Conservation (phyloP, 2,113 vertebrate genomes). For the Thalassoma bifasciatum region DNA sequence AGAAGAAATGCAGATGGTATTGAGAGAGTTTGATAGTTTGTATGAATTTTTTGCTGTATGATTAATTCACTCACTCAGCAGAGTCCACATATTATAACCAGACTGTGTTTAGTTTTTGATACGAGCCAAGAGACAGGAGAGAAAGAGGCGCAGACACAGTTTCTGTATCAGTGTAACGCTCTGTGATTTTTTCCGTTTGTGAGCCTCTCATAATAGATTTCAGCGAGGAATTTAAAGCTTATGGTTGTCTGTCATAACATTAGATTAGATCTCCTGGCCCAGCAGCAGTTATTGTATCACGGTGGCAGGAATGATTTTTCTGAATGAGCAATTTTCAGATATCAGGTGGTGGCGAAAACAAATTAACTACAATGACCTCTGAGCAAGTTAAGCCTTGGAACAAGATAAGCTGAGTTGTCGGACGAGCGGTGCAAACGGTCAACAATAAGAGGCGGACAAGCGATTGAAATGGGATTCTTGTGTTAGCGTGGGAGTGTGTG, state of each 20-base stretch:
- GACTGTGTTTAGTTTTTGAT: too few species aligned
- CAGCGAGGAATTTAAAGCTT: neutral
- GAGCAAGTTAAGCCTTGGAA: slow-evolving; percentile 19
- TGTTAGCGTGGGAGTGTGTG: neutral
- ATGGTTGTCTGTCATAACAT: neutral
- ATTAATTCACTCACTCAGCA: too few species aligned
- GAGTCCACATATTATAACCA: too few species aligned
- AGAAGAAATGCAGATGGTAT: too few species aligned
- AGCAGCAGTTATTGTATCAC: neutral
- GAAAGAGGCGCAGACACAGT: too few species aligned
- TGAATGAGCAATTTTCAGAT: slow-evolving; percentile 28
- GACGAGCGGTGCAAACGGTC: slow-evolving; percentile 16
- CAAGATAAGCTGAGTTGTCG: slow-evolving; percentile 25
- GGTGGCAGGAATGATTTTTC: neutral
- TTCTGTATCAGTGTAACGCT: too few species aligned
- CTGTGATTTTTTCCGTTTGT: neutral
- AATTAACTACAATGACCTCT: slow-evolving; percentile 34
- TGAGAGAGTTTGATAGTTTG: too few species aligned
- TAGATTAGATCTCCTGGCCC: slow-evolving; percentile 7
- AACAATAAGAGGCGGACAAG: slow-evolving; percentile 17
- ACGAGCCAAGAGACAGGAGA: too few species aligned
- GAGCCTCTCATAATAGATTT: neutral
- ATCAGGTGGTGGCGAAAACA: slow-evolving; percentile 33
- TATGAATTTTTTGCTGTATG: too few species aligned
- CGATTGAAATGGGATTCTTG: neutral